These are phyloP conservation scores for Buceros bicornis DNA, from an alignment of 2,797 vertebrate species.

Conservation along the genomic window DNA sequence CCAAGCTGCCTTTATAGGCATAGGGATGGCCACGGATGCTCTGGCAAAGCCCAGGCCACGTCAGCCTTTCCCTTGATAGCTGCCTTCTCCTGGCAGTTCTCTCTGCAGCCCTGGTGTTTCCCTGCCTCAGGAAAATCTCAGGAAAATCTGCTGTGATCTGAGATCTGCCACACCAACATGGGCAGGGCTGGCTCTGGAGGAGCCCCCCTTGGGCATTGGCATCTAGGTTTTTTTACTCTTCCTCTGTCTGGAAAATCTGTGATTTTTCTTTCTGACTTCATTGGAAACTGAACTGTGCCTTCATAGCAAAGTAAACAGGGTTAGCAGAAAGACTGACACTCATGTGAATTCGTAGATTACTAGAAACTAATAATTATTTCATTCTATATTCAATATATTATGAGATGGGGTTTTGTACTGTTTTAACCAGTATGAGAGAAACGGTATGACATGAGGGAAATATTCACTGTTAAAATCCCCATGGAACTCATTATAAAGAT, in stretches of 20 bases:
- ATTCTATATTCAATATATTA: slow-evolving; percentile 19
- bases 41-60: background rate
- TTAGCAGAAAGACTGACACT: background rate
- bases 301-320: background rate
- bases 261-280: background rate
- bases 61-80: background rate
- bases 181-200: background rate
- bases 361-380: slow-evolving; percentile 24
- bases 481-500: slow-evolving; percentile 33
- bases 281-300: background rate
- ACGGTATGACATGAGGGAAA: background rate
- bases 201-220: background rate
- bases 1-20: background rate
- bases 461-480: background rate
- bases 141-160: background rate
- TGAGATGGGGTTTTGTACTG: background rate
- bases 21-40: background rate
- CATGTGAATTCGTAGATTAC: background rate
- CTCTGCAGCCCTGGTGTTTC: background rate
- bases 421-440: background rate
- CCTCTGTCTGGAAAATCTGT: background rate
- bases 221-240: background rate
- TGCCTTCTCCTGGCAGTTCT: background rate
- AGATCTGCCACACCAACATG: background rate
- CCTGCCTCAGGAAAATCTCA: background rate